Evolutionary conservation across 2,888 invertebrate species (phyloP).

Genomic region (Xestia rhomboidea): DNA sequence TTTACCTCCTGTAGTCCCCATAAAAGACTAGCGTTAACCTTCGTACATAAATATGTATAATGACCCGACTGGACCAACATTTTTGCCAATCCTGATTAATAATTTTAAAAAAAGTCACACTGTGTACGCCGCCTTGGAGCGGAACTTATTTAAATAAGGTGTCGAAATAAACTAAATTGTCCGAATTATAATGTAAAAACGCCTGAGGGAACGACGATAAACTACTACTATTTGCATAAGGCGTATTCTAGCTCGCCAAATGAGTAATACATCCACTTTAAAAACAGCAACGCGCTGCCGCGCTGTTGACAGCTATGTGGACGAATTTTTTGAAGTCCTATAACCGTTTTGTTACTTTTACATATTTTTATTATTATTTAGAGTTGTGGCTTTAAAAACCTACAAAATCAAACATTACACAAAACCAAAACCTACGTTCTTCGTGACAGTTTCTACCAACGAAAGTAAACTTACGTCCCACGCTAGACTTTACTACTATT

Average conservation of each 20-base stretch:
- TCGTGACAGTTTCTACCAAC: background rate
- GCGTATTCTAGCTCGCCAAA: slow-evolving; percentile 25
- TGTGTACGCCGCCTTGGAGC: slow-evolving; percentile 33
- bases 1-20: too few species aligned
- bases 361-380: too few species aligned
- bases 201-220: slow-evolving; percentile 32
- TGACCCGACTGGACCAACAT: too few species aligned
- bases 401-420: too few species aligned
- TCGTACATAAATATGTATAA: too few species aligned
- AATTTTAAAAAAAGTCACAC: background rate
- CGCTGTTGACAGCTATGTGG: too few species aligned
- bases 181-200: slow-evolving; percentile 51
- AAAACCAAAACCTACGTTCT: background rate
- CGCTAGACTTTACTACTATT: background rate
- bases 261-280: background rate
- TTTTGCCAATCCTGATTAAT: background rate
- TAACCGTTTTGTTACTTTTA: too few species aligned
- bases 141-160: slow-evolving; percentile 1
- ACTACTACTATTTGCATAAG: slow-evolving; percentile 29
- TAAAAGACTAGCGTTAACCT: too few species aligned
- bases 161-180: slow-evolving; percentile 24
- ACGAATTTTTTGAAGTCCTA: too few species aligned
- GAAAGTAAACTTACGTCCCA: background rate
- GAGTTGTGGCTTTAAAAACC: background rate
- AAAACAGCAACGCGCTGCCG: too few species aligned